phyloP scores from a whole-genome alignment of 30 jellyfish, hydroid and myxozoan species.

The Chironex yamaguchii region DNA sequence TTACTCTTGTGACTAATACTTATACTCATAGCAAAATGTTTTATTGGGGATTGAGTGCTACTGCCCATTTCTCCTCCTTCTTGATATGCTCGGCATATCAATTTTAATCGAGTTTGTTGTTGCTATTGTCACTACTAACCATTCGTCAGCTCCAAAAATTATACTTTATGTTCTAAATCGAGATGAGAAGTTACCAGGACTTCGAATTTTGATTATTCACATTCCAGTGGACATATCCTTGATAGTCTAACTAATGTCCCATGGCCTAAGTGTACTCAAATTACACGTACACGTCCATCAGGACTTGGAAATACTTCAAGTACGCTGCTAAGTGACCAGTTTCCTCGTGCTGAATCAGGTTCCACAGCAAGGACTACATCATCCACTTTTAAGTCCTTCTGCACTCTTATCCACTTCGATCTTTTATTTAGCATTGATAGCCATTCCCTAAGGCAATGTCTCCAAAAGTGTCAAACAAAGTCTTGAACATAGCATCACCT shows the following conservation, averaged over 20 bases:
- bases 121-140: no score
- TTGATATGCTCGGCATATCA: no score
- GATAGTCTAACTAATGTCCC: neutral
- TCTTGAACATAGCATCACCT: constrained; percentile 18
- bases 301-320: neutral
- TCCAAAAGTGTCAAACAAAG: constrained; percentile 17
- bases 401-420: neutral
- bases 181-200: no score
- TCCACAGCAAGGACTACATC: constrained; percentile 4
- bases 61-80: no score
- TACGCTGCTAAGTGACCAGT: neutral
- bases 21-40: no score
- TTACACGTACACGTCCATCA: neutral
- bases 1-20: no score
- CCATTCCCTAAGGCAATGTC: constrained; percentile 12
- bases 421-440: neutral
- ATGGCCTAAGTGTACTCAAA: neutral
- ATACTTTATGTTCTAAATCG: no score
- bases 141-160: no score
- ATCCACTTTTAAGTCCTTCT: neutral
- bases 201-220: no score
- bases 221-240: no score
- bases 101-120: no score
- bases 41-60: no score
- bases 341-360: constrained; percentile 12